Conservation (phyloP, 1,140 invertebrate species). For the Heliconius hermathena region DNA sequence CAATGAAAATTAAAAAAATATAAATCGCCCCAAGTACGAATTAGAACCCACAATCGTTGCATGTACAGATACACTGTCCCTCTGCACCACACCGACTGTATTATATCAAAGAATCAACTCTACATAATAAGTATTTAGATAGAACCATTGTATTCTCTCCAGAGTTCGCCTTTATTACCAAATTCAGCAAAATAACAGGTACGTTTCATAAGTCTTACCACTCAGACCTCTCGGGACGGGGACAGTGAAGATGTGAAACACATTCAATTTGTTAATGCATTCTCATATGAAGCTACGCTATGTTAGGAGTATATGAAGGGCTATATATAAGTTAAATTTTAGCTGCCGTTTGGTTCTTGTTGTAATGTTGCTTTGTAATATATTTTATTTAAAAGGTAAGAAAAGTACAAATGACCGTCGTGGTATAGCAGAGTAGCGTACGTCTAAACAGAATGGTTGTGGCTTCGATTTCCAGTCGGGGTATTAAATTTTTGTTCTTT, state of each 20-base stretch:
- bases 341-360: neutral
- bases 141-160: neutral
- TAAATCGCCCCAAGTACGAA: too few species aligned
- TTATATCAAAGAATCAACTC: neutral
- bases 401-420: too few species aligned
- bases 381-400: neutral
- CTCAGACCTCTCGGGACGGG: conserved; percentile 3
- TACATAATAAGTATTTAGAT: neutral
- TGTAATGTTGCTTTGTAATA: neutral
- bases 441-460: too few species aligned
- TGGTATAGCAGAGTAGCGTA: too few species aligned
- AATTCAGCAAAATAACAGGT: neutral
- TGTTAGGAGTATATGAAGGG: neutral
- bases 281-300: conserved; percentile 6
- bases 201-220: conserved; percentile 8
- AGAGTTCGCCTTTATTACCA: neutral
- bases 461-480: too few species aligned
- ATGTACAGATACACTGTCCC: too few species aligned
- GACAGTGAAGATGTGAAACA: conserved; percentile 14
- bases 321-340: neutral
- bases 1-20: too few species aligned
- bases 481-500: too few species aligned
- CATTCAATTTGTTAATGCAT: conserved; percentile 14
- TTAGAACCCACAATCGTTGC: too few species aligned
- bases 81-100: neutral